Evolutionary conservation across 2,888 invertebrate genomes (phyloP).

Genomic region (Fissipunctia ypsillon): DNA sequence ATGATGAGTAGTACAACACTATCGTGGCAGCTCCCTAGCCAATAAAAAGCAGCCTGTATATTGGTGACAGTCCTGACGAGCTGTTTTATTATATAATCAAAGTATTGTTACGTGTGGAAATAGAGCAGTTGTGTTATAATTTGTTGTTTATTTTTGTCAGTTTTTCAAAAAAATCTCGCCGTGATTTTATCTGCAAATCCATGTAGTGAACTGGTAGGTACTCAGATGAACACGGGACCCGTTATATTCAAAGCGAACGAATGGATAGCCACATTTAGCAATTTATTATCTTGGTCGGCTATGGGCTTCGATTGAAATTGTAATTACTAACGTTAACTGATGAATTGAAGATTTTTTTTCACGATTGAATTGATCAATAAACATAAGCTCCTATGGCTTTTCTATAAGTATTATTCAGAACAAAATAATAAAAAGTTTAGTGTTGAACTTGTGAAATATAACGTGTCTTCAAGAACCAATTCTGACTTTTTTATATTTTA

Average conservation of each 20-base stretch:
- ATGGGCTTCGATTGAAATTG: no score
- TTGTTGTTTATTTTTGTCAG: neutral
- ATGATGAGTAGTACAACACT: no score
- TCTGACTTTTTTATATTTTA: slow-evolving; percentile 4
- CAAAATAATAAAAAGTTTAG: neutral
- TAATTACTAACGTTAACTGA: neutral
- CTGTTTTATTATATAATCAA: slow-evolving; percentile 5
- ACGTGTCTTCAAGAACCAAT: neutral
- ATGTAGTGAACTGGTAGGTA: neutral
- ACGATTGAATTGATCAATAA: neutral
- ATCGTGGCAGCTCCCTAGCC: no score
- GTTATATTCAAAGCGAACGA: neutral
- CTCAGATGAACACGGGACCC: neutral
- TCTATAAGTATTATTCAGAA: neutral
- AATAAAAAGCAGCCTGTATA: no score
- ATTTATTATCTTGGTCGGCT: neutral
- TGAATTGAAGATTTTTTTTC: neutral
- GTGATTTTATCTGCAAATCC: neutral
- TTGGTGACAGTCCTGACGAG: neutral
- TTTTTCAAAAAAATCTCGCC: no score
- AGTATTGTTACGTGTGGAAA: slow-evolving; percentile 7
- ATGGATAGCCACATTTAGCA: neutral
- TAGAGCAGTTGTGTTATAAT: slow-evolving; percentile 14
- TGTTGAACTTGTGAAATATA: neutral
- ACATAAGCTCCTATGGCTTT: neutral